Conservation (phyloP, 2,888 invertebrate species). For the Chymomyza fuscimana region DNA sequence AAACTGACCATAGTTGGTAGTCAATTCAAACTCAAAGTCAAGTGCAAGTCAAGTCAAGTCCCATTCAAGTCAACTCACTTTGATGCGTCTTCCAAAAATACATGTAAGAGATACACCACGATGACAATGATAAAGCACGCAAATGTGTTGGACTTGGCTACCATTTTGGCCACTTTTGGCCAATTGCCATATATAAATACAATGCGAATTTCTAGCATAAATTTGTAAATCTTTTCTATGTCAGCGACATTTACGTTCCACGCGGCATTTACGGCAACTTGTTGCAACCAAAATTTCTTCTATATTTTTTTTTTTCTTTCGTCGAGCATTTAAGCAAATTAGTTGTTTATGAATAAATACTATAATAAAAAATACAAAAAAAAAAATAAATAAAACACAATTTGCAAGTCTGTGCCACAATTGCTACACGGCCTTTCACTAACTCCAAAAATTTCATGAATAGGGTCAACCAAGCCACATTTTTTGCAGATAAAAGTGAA, state of each 20-base stretch:
- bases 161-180: conserved; percentile 70
- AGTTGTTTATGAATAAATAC: conserved; percentile 26
- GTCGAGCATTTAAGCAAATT: conserved; percentile 39
- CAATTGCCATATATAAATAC: conserved; percentile 65
- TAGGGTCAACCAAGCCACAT: conserved; percentile 25
- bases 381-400: not conserved
- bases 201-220: conserved; percentile 49
- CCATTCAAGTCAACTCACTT: conserved; percentile 38
- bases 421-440: conserved; percentile 10
- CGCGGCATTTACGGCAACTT: conserved; percentile 11
- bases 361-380: not conserved
- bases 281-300: conserved; percentile 12
- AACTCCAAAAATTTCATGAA: conserved; percentile 2
- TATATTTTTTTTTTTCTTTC: conserved; percentile 13
- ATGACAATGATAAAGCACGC: conserved; percentile 57
- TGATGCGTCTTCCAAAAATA: not conserved
- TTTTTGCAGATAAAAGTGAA: conserved; percentile 43
- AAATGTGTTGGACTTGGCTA: conserved; percentile 63
- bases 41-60: conserved; percentile 61
- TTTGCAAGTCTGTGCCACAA: conserved; percentile 1
- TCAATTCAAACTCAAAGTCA: conserved; percentile 41
- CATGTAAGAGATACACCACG: conserved; percentile 3
- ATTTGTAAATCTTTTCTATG: conserved; percentile 57
- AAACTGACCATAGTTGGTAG: conserved; percentile 68
- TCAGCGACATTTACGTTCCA: not conserved